Conservation (phyloP, 2,888 invertebrate species). For the Hypolimnas misippus region DNA sequence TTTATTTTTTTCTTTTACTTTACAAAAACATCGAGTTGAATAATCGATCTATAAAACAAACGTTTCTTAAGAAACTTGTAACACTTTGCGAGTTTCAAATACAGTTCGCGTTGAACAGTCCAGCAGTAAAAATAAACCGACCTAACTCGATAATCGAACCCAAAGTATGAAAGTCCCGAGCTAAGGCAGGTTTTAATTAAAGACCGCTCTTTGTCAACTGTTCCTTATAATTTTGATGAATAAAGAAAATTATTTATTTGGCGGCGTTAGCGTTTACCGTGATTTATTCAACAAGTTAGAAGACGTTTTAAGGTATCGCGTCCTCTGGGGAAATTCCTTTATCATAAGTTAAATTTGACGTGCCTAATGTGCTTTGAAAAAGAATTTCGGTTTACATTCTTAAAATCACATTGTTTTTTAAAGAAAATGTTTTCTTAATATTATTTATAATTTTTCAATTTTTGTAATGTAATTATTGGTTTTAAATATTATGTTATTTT, state of each 20-base stretch:
- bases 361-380: slow-evolving; percentile 9
- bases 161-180: slow-evolving; percentile 57
- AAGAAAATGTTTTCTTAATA: too few species aligned
- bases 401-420: not conserved
- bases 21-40: not conserved
- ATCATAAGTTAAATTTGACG: slow-evolving; percentile 57
- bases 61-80: slow-evolving; percentile 10
- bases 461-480: not conserved
- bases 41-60: slow-evolving; percentile 10
- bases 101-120: slow-evolving; percentile 10
- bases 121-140: slow-evolving; percentile 29
- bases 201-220: slow-evolving; percentile 77
- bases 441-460: not conserved
- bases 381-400: too few species aligned
- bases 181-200: slow-evolving; percentile 78
- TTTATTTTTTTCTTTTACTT: not conserved
- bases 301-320: slow-evolving; percentile 66
- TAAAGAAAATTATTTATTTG: slow-evolving; percentile 83
- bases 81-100: slow-evolving; percentile 7
- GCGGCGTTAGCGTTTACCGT: slow-evolving; percentile 73
- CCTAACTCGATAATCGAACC: slow-evolving; percentile 59
- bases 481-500: not conserved
- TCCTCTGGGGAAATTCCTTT: slow-evolving; percentile 67
- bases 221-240: slow-evolving; percentile 82
- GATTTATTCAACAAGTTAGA: slow-evolving; percentile 75